phyloP scores from a whole-genome alignment of 2,113 vertebrate genomes.

The Prunella fulvescens region DNA sequence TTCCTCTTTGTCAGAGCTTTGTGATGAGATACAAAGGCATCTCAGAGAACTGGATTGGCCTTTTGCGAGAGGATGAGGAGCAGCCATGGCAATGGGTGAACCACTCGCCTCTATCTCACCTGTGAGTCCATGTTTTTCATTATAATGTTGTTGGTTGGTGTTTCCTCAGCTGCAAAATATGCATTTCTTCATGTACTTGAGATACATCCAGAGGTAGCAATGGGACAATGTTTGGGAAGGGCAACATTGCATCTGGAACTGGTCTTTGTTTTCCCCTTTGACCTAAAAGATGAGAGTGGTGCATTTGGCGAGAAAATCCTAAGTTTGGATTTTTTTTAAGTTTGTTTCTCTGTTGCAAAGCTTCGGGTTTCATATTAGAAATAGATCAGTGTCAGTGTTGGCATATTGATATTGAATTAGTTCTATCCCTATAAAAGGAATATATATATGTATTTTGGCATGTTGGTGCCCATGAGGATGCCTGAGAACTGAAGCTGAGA shows the following conservation, averaged over 20 bases:
- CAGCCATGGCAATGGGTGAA: not conserved
- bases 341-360: not conserved
- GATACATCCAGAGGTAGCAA: too few species aligned
- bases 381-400: not conserved
- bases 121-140: not conserved
- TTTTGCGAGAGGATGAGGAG: not conserved
- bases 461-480: not conserved
- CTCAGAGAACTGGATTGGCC: not conserved
- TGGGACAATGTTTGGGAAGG: not conserved
- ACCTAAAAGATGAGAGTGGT: not conserved
- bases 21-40: not conserved
- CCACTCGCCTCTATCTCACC: fast-evolving
- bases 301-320: not conserved
- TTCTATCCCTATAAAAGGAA: not conserved
- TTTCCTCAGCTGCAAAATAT: not conserved
- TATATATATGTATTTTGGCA: not conserved
- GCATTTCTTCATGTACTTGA: not conserved
- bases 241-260: not conserved
- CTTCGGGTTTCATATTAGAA: not conserved
- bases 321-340: not conserved
- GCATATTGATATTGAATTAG: not conserved
- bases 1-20: not conserved
- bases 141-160: fast-evolving
- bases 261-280: not conserved
- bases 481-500: not conserved